These are phyloP conservation scores for Copsychus sechellarum DNA, from an alignment of 2,113 vertebrate species.

Conservation along the genomic window DNA sequence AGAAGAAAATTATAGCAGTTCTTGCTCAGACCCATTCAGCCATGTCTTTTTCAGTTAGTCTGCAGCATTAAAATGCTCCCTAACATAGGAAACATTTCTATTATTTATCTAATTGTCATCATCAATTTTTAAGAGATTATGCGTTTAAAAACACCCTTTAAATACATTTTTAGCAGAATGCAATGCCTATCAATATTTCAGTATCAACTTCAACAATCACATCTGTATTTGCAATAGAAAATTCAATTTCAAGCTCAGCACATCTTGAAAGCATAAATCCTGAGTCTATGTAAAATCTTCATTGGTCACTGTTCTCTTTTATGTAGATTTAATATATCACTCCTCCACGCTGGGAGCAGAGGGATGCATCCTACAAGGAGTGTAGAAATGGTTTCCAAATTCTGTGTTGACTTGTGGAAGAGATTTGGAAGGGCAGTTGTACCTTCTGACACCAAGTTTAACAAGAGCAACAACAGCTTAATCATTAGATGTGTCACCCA, in stretches of 20 bases:
- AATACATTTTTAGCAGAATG: neutral
- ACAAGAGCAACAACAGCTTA: neutral
- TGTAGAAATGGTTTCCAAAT: neutral
- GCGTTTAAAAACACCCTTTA: neutral
- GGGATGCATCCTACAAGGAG: rapidly evolving
- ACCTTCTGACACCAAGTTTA: neutral
- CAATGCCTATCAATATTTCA: neutral
- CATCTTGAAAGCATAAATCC: neutral
- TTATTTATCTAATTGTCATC: neutral
- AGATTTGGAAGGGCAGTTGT: neutral
- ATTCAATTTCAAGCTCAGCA: neutral
- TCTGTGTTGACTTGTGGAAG: neutral
- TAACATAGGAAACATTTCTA: neutral
- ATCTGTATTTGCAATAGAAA: neutral
- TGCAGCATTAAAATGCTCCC: neutral
- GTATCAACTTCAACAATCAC: neutral
- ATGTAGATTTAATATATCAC: neutral
- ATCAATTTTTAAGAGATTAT: neutral
- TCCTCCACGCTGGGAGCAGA: neutral
- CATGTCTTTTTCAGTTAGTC: neutral
- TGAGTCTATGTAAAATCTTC: neutral
- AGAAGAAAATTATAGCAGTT: neutral
- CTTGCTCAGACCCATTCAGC: neutral
- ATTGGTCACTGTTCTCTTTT: neutral
- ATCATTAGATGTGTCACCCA: too few species aligned